A percentile compares a stretch with the other conserved stretches of the same genome.
phyloP scores from a whole-genome alignment of 1,140 invertebrate species.

The Ruditapes philippinarum region DNA sequence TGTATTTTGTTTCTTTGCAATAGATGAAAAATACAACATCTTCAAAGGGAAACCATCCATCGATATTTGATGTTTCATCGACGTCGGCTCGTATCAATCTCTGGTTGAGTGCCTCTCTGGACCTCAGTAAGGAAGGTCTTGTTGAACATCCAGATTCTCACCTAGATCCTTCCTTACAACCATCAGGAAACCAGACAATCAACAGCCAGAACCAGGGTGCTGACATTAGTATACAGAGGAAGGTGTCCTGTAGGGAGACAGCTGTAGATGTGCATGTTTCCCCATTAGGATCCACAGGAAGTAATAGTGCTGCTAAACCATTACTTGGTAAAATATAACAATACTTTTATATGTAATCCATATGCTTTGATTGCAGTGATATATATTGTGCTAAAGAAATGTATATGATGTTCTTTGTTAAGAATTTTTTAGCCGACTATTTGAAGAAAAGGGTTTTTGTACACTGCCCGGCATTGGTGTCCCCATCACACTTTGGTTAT shows the following conservation, averaged over 20 bases:
- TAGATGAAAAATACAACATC: neutral
- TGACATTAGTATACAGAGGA: neutral
- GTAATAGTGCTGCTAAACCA: constrained; percentile 2
- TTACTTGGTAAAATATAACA: neutral
- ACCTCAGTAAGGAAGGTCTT: constrained; percentile 66
- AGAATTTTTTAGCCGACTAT: too few relatives aligned
- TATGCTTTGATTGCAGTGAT: too few relatives aligned
- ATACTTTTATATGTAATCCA: too few relatives aligned
- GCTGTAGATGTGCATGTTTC: constrained; percentile 16
- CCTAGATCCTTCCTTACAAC: constrained; percentile 31
- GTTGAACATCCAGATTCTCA: constrained; percentile 21
- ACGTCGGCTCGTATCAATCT: constrained; percentile 66
- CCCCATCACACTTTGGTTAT: too few relatives aligned
- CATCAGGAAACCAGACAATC: neutral
- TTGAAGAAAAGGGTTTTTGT: too few relatives aligned
- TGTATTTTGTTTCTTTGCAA: too few relatives aligned
- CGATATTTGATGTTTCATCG: constrained; percentile 63
- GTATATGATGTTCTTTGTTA: too few relatives aligned
- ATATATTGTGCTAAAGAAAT: too few relatives aligned
- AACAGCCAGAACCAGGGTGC: neutral
- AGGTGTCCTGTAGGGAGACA: neutral
- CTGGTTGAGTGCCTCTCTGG: constrained; percentile 72
- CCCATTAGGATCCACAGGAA: neutral
- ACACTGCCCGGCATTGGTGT: too few relatives aligned
- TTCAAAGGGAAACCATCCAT: constrained; percentile 11